Percentiles rank a stretch among this genome's conserved stretches.
Conservation (phyloP, 2,888 invertebrate species). For the Troides helena region DNA sequence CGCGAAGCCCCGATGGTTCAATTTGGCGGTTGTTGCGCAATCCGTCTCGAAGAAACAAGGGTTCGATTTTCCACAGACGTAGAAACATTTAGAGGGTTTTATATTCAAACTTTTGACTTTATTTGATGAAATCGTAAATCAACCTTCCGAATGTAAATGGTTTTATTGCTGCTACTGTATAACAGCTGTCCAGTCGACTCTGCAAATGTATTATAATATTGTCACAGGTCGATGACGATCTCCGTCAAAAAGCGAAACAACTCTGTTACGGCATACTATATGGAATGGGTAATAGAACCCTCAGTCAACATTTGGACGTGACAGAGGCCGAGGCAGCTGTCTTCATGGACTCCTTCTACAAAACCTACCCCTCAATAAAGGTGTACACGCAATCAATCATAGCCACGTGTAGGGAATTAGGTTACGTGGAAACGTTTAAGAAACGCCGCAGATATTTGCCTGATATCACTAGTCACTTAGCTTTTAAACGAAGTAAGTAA, state of each 20-base stretch:
- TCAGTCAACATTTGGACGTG: slow-evolving; percentile 89
- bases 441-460: slow-evolving; percentile 90
- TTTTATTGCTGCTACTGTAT: background rate
- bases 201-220: background rate
- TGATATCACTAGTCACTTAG: slow-evolving; percentile 83
- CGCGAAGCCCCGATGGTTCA: too few relatives aligned
- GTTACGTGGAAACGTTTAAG: slow-evolving; percentile 91
- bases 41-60: too few relatives aligned
- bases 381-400: slow-evolving; percentile 76
- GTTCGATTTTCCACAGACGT: too few relatives aligned
- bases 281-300: slow-evolving; percentile 93
- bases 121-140: background rate
- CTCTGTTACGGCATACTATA: slow-evolving; percentile 98
- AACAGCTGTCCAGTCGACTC: background rate
- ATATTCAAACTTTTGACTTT: background rate
- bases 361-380: slow-evolving; percentile 85
- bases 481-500: slow-evolving; percentile 78
- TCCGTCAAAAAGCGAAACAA: slow-evolving; percentile 93
- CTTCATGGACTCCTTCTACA: slow-evolving; percentile 91
- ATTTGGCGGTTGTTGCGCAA: too few relatives aligned
- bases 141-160: background rate
- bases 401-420: slow-evolving; percentile 83
- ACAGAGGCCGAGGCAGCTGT: slow-evolving; percentile 87
- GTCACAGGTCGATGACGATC: slow-evolving; percentile 84
- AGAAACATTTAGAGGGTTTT: too few relatives aligned